Evolutionary conservation across 2,888 invertebrate genomes (phyloP), one percentile per base, ranked within the genome.

Genomic region (Aphodius sticticus): DNA sequence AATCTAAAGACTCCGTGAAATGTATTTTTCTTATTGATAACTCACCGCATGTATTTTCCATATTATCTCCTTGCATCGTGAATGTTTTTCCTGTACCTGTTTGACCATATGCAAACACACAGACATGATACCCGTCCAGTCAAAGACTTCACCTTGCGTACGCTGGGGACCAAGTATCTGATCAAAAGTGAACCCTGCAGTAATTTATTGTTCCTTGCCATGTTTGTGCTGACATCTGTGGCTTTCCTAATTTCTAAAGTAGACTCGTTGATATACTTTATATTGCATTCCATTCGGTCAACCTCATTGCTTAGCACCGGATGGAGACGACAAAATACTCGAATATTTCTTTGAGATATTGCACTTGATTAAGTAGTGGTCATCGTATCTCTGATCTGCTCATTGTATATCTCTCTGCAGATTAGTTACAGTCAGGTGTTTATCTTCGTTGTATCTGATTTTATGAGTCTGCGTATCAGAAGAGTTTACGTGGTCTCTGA

Each of bases 51-150:
- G 81, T 6, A 12, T 79, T 76, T 4, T 78, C 76, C 12, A 78
- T 38, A 53, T 12, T 53, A 26, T 80, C 83, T 38, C 97, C 97
- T 90, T 96, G 96, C 97, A 97, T 97, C 0, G 97, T 97, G 85
- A 93, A 96, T 0, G 97, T 97, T 89, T 97, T 97, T 0, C 97
- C 97, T 77, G 96, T 96, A 12, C 97, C 96, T 0, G 97, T 97
- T 90, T 97, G 97, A 0, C 97, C 97, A 87, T 97, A 97, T 9
- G 97, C 97, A 90, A 97, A 96, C 72, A 97, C 95, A 88, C 97
- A 97, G 5, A 96, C 95, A 89, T 97, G 96, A 87, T 96, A 97
- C 0, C 96, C 96, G 90, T 97, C 97, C 76, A 97, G 88, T 0
- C 93, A 89, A 97, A 98, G 0, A 97, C 92, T 86, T 95, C 93